These are phyloP conservation scores for Tipula helvola DNA, from an alignment of 2,888 invertebrate genomes.

Conservation along the genomic window DNA sequence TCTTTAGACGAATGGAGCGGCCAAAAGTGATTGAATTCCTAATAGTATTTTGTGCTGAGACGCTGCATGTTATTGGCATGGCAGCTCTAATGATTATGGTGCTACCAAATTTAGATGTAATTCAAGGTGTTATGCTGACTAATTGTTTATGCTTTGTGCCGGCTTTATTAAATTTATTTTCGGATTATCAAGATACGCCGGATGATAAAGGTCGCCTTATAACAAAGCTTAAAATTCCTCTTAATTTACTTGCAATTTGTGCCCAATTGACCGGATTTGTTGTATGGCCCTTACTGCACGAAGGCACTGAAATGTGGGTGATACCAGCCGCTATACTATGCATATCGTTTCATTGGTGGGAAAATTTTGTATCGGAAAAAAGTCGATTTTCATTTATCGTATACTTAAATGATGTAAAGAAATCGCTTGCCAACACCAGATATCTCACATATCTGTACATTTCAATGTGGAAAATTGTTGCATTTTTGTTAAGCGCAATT, in stretches of 20 bases:
- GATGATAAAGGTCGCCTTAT: neutral
- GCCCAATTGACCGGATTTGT: slow-evolving; percentile 55
- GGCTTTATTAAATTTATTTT: neutral
- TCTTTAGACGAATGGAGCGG: slow-evolving; percentile 54
- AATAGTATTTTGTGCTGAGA: slow-evolving; percentile 52
- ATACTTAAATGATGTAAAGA: neutral
- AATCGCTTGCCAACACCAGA: slow-evolving; percentile 38
- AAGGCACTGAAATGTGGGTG: slow-evolving; percentile 40
- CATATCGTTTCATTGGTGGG: slow-evolving; percentile 74
- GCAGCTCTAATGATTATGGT: slow-evolving; percentile 62
- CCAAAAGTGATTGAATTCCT: slow-evolving; percentile 33
- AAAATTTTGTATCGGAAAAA: slow-evolving; percentile 52
- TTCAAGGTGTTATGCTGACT: slow-evolving; percentile 72
- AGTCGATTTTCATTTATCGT: slow-evolving; percentile 18
- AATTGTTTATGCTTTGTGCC: slow-evolving; percentile 76
- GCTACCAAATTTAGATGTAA: slow-evolving; percentile 66
- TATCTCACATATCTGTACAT: slow-evolving; percentile 62
- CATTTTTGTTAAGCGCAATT: slow-evolving; percentile 55
- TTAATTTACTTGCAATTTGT: slow-evolving; percentile 47
- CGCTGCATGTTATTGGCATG: slow-evolving; percentile 63
- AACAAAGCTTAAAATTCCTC: neutral
- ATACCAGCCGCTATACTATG: slow-evolving; percentile 52
- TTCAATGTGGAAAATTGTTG: slow-evolving; percentile 61
- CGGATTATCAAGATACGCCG: neutral
- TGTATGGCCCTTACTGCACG: slow-evolving; percentile 51